A percentile compares a stretch with the other conserved stretches of the same genome.
These are phyloP conservation scores for Nyctalus aviator DNA, from an alignment of 2,797 vertebrate species.

Conservation along the genomic window DNA sequence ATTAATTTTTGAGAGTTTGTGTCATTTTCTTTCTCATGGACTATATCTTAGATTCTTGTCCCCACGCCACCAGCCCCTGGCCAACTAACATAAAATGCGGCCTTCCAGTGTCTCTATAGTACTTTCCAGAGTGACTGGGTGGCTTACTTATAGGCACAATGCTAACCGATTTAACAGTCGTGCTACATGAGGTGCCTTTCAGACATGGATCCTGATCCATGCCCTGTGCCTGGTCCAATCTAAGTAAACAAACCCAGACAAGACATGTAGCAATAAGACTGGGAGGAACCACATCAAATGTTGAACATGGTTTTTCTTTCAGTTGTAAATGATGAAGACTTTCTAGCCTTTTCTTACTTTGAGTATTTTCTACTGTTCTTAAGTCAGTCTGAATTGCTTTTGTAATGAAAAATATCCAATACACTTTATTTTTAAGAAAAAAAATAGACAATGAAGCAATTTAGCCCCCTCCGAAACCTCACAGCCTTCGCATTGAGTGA, in stretches of 20 bases:
- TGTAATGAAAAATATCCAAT: slow-evolving; percentile 67
- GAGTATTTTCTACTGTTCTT: slow-evolving; percentile 37
- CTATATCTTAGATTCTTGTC: not conserved
- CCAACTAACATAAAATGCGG: not conserved
- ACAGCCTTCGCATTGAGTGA: slow-evolving; percentile 63
- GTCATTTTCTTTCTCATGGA: not conserved
- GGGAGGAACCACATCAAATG: not conserved
- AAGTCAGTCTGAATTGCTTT: slow-evolving; percentile 59
- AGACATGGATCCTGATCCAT: not conserved
- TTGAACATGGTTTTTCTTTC: not conserved
- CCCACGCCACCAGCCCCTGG: not conserved
- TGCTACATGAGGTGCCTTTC: not conserved
- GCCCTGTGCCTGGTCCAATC: not conserved
- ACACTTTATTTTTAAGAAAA: slow-evolving; percentile 64
- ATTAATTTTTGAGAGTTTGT: not conserved
- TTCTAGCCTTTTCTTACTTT: slow-evolving; percentile 44
- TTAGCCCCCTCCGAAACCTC: not conserved
- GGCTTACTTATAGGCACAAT: not conserved
- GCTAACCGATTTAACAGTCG: not conserved
- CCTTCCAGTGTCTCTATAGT: not conserved
- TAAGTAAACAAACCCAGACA: not conserved
- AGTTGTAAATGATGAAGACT: not conserved
- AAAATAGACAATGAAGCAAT: slow-evolving; percentile 45
- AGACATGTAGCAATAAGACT: not conserved
- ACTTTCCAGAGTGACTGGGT: not conserved